phyloP scores from a whole-genome alignment of 2,797 vertebrate species.

The Sarcophilus harrisii region DNA sequence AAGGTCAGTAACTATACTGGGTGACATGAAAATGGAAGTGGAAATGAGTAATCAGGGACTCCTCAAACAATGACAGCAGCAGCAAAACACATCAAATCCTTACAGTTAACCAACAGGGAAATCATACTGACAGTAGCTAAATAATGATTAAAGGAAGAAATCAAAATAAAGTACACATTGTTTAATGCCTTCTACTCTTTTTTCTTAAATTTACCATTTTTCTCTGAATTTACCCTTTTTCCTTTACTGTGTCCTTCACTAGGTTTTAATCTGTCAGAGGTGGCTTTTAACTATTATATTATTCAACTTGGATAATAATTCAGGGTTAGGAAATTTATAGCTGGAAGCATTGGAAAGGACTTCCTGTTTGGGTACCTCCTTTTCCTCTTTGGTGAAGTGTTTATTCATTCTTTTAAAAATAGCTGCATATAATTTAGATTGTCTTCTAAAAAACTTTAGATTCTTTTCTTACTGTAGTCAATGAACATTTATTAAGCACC shows the following conservation, averaged over 20 bases:
- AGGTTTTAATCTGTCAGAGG: background rate
- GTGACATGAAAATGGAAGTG: background rate
- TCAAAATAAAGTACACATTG: background rate
- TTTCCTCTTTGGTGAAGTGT: conserved; percentile 57
- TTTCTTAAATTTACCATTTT: background rate
- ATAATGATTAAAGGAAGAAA: background rate
- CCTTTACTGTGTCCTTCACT: conserved; percentile 11
- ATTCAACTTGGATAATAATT: conserved; percentile 70
- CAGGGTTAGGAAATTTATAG: conserved; percentile 48
- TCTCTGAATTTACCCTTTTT: conserved; percentile 44
- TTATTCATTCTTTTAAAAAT: conserved; percentile 54
- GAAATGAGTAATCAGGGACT: background rate
- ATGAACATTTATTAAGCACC: background rate
- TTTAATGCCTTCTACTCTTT: background rate
- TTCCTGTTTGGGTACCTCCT: conserved; percentile 70
- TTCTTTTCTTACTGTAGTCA: background rate
- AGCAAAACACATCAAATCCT: background rate
- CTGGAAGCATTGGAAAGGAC: conserved; percentile 65
- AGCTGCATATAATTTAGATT: background rate
- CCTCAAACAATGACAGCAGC: background rate
- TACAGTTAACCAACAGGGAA: background rate
- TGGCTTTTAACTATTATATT: conserved; percentile 56
- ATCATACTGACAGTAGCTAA: background rate
- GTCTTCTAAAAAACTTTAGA: background rate
- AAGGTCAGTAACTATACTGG: background rate